These are phyloP conservation scores for Dasysyrphus tricinctus DNA, from an alignment of 2,888 invertebrate species.

Conservation along the genomic window DNA sequence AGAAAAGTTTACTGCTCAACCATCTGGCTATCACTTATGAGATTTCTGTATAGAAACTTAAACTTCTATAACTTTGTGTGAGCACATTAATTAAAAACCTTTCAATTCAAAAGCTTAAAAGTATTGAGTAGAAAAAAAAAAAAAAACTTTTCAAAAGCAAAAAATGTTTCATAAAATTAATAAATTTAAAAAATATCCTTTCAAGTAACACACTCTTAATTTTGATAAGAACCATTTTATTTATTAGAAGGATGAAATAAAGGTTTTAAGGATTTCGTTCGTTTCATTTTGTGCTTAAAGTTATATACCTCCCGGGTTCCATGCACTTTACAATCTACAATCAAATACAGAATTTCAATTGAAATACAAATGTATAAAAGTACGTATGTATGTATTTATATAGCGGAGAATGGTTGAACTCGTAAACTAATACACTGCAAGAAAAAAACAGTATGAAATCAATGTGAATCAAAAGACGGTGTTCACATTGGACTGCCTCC, in stretches of 20 bases:
- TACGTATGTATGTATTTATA: too few species aligned
- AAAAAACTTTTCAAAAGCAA: neutral
- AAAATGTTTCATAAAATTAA: neutral
- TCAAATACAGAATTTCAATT: conserved; percentile 46
- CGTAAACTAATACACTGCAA: conserved; percentile 35
- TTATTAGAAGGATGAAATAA: conserved; percentile 5
- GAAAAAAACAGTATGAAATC: neutral
- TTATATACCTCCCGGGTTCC: conserved; percentile 11
- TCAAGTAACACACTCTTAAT: neutral
- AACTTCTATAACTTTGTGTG: neutral
- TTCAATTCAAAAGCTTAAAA: neutral
- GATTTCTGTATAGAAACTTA: neutral
- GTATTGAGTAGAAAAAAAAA: neutral
- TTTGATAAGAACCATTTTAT: conserved; percentile 1
- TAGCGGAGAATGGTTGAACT: conserved; percentile 27
- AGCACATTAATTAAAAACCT: neutral
- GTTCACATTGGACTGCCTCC: too few species aligned
- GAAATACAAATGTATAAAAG: conserved; percentile 31
- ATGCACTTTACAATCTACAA: conserved; percentile 33
- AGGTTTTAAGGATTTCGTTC: conserved; percentile 14
- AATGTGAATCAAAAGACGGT: too few species aligned
- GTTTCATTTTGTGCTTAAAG: neutral
- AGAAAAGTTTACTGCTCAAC: conserved; percentile 28
- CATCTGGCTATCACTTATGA: conserved; percentile 1
- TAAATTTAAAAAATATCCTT: neutral